Percentiles rank a stretch among this genome's conserved stretches.
phyloP scores from a whole-genome alignment of 2,888 invertebrate species.

The Formica aserva region DNA sequence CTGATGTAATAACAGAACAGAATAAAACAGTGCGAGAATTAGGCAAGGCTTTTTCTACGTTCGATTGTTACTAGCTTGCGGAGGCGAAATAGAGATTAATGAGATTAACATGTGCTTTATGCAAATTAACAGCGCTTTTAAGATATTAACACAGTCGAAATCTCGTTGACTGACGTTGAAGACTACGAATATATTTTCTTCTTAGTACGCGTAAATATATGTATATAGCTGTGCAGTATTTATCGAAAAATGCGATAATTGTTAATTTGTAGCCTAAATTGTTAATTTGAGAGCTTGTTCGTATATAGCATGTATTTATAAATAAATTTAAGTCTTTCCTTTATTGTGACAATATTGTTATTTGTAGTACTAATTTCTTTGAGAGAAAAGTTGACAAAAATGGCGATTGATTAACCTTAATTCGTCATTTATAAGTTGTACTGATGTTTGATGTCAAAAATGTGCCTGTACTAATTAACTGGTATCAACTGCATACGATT shows the following conservation, averaged over 20 bases:
- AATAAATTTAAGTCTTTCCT: not conserved
- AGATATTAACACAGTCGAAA: conserved; percentile 35
- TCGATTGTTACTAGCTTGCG: conserved; percentile 9
- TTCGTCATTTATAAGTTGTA: conserved; percentile 15
- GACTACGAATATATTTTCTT: conserved; percentile 10
- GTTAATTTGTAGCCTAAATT: not conserved
- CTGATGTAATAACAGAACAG: not conserved
- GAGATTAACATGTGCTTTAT: conserved; percentile 40
- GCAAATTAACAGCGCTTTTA: conserved; percentile 43
- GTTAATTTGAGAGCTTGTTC: conserved; percentile 5
- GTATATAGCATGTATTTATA: conserved; percentile 15
- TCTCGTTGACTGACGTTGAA: not conserved
- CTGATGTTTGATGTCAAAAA: conserved; percentile 27
- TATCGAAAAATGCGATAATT: conserved; percentile 2
- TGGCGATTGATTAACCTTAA: not conserved
- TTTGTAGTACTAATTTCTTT: not conserved
- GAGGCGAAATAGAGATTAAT: not conserved
- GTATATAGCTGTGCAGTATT: conserved; percentile 28
- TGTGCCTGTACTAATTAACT: conserved; percentile 34
- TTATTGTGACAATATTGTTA: conserved; percentile 4
- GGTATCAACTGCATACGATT: conserved; percentile 14
- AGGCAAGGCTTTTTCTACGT: not conserved
- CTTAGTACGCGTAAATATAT: not conserved
- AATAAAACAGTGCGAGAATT: not conserved
- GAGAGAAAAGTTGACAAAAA: not conserved